Base-by-base conservation (phyloP, 1,140 invertebrate genomes). In the Liolophura sinensis region DNA sequence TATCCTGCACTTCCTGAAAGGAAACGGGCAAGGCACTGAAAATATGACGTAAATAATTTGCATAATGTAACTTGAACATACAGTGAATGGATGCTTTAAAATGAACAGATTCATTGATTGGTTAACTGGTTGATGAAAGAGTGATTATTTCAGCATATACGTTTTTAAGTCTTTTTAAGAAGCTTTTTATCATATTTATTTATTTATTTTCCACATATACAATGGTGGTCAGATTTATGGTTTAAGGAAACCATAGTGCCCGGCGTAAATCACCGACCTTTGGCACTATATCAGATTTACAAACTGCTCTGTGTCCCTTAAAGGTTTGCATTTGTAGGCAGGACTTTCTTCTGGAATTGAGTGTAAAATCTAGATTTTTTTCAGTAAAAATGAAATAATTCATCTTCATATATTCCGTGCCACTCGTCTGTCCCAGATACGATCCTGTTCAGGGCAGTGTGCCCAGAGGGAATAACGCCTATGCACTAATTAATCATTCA, bases 1-100 rank as follows among this genome's bases (percentile, higher is more conserved):
- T 61, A 74, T 76, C 51, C 64, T 68, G 60, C 76, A 78, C 5
- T 60, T 60, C 56, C 76, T 78, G 63, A 6, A 70, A 66, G 50
- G 59, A 55, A 56, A 65, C 54, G 16, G 12, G 9, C 15, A 50
- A 27, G 15, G 20, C 24, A 58, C 48, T 49, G 27, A 64, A 40
- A 49, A n/a, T 46, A 25, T 24, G 47, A 65, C 54, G 25, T 20
- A 65, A 24, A 22, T n/a, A 22, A 15, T 9, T 31, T 25, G 25
- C 15, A 16, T 24, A 31, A n/a, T 22, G 15, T 52, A 20, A 22
- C 52, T 49, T 22, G n/a, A 14, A 25, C 50, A 52, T 14, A 62
- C 50, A 62, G 20, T 20, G 16, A 61, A 48, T 18, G 27, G 22
- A 47, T 47, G n/a, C 22, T 46, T 16, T 25, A n/a, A 61, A 48